Base-by-base conservation (phyloP, 2,113 vertebrate genomes). In the Lasiurus cinereus region DNA sequence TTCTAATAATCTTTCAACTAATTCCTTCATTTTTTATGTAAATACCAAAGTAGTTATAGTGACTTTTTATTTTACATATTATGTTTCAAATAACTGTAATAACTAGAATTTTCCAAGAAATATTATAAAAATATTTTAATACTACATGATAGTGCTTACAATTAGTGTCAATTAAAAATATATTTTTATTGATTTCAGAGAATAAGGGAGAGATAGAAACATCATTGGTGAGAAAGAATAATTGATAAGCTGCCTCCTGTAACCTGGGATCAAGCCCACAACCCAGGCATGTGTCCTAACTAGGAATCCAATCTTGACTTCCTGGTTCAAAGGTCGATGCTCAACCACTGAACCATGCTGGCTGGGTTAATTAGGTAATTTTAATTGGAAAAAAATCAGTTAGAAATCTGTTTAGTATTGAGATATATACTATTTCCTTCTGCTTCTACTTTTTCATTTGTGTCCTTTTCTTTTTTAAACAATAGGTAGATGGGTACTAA, bases 1-100 rank as follows among this genome's bases (percentile, higher is more conserved):
- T 77, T 90, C 79, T 78, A 91, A 64, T 48, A 82, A 52, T 54
- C 27, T 94, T 92, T 69, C 33, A 88, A 24, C 9, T 87, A 92
- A 83, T 80, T 95, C 19, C 62, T 92, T 73, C 78, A 59, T 80
- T 16, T 84, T 74, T 43, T 59, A 80, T 6, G 27, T 59, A 84
- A 88, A 73, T 48, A 77, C 2, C 9, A 21, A 93, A 54, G 69
- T 24, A 83, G 8, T 52, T 72, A 84, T n/a, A 85, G 43, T 64
- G 24, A 95, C 7, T 80, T 90, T 72, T 19, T 13, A 46, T 52
- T 87, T 87, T 67, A 33, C 43, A 77, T 93, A 78, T 74, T 69
- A 84, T 85, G 5, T 94, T 80, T 95, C 36, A 90, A 91, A 48
- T 83, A 62, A 59, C 8, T 67, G 1, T 31, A 73, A 10, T 88